Conservation (phyloP, 2,888 invertebrate species). For the Limulus polyphemus region DNA sequence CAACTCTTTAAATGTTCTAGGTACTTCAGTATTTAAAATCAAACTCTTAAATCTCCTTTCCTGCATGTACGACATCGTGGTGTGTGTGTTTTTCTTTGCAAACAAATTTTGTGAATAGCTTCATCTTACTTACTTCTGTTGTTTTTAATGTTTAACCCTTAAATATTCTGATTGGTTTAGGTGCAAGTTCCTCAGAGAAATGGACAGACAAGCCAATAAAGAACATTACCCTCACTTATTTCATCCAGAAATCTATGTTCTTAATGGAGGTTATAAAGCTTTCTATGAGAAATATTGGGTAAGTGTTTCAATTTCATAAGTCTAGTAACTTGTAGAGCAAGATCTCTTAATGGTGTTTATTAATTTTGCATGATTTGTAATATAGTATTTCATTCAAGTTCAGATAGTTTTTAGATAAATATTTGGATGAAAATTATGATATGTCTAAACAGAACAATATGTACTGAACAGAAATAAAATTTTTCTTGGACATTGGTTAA, state of each 20-base stretch:
- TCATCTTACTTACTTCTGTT: too few species aligned
- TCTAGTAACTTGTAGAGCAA: not conserved
- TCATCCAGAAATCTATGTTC: slow-evolving; percentile 85
- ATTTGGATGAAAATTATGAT: too few species aligned
- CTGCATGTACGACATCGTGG: too few species aligned
- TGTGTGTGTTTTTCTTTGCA: too few species aligned
- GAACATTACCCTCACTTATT: slow-evolving; percentile 68
- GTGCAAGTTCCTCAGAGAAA: slow-evolving; percentile 64
- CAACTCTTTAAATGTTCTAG: too few species aligned
- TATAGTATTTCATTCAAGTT: too few species aligned
- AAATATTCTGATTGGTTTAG: slow-evolving; percentile 40
- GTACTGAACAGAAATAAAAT: not conserved
- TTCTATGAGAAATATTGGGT: slow-evolving; percentile 55
- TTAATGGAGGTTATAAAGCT: slow-evolving; percentile 77
- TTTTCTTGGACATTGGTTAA: not conserved
- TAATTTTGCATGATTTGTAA: not conserved
- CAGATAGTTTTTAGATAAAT: too few species aligned
- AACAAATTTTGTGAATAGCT: too few species aligned
- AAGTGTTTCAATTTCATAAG: too few species aligned
- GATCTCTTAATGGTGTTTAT: not conserved
- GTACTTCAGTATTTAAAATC: too few species aligned
- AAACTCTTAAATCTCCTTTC: too few species aligned
- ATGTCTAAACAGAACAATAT: too few species aligned
- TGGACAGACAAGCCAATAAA: slow-evolving; percentile 66
- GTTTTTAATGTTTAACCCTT: not conserved